Evolutionary conservation across 2,888 invertebrate genomes (phyloP).

Genomic region (Apodemia duryi): DNA sequence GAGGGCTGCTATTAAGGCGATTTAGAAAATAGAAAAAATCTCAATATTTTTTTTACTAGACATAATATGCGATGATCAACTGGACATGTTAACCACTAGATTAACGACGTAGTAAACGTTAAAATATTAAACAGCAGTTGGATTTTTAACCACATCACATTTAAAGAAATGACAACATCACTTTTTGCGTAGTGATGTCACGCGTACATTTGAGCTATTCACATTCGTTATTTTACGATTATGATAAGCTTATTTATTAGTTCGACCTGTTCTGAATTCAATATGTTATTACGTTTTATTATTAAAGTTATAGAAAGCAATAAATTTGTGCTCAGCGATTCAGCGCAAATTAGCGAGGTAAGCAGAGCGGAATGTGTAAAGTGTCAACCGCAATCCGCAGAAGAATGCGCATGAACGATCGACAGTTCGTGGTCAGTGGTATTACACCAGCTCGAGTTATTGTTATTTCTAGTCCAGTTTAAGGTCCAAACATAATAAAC

Average conservation of each 20-base stretch:
- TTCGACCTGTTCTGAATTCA: neutral
- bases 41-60: too few species aligned
- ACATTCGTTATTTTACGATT: neutral
- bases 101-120: neutral
- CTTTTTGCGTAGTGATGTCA: conserved; percentile 6
- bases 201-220: neutral
- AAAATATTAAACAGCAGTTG: neutral
- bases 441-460: too few species aligned
- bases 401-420: neutral
- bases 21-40: too few species aligned
- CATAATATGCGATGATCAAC: too few species aligned
- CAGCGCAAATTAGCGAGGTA: neutral
- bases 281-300: neutral
- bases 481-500: too few species aligned
- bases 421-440: neutral
- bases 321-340: neutral
- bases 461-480: too few species aligned
- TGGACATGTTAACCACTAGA: too few species aligned
- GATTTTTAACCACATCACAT: neutral
- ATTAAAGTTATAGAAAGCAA: conserved; percentile 7
- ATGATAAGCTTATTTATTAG: conserved; percentile 2
- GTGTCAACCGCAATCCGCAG: conserved; percentile 1
- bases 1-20: too few species aligned
- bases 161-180: neutral
- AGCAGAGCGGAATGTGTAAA: conserved; percentile 2